phyloP scores from a whole-genome alignment of 2,888 invertebrate genomes.

The Magallana nippona region DNA sequence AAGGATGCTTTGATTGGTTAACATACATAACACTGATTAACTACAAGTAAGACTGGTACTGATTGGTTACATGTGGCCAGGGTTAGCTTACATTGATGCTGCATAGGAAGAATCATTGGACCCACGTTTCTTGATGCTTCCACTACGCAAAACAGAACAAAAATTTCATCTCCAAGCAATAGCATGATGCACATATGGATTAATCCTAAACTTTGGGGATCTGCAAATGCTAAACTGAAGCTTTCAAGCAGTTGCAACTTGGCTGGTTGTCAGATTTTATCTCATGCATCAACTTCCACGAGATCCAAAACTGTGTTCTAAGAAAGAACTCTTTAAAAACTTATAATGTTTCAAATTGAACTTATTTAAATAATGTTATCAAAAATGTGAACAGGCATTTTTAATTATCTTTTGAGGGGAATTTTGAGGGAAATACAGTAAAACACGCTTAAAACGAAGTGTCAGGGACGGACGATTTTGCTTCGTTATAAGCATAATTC shows the following conservation, averaged over 20 bases:
- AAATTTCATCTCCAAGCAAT: conserved; percentile 27
- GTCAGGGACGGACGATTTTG: too few species aligned
- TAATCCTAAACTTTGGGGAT: neutral
- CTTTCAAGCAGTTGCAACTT: neutral
- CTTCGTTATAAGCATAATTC: too few species aligned
- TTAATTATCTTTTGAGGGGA: too few species aligned
- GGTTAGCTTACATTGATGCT: conserved; percentile 69
- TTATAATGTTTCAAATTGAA: too few species aligned
- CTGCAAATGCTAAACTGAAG: neutral
- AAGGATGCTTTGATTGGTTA: neutral
- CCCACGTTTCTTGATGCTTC: conserved; percentile 75
- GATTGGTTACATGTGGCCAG: conserved; percentile 32
- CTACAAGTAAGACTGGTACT: conserved; percentile 23
- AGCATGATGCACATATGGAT: conserved; percentile 10
- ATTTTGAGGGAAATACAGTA: too few species aligned
- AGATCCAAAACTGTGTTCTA: too few species aligned
- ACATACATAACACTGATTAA: conserved; percentile 38
- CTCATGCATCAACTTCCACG: neutral
- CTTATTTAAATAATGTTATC: too few species aligned
- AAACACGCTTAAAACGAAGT: too few species aligned
- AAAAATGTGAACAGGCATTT: too few species aligned
- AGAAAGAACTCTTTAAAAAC: too few species aligned
- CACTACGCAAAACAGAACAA: conserved; percentile 57
- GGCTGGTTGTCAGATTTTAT: neutral
- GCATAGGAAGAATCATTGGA: conserved; percentile 68